Conservation (phyloP, 2,797 vertebrate genomes). For the Spheniscus humboldti region DNA sequence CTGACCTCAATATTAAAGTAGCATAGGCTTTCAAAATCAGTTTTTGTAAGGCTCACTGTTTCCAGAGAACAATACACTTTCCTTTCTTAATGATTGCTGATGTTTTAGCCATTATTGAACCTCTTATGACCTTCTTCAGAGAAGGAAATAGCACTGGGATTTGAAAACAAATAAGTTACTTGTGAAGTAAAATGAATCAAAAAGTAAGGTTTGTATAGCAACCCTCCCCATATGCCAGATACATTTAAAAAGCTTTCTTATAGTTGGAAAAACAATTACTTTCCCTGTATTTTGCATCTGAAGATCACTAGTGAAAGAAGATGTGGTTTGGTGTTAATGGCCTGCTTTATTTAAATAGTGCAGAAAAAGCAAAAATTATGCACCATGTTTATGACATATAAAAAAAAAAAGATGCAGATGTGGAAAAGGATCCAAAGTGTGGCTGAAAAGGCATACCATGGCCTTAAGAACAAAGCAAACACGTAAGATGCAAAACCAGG, state of each 20-base stretch:
- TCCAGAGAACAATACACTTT: conserved; percentile 34
- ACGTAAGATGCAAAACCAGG: neutral
- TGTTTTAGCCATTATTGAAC: conserved; percentile 50
- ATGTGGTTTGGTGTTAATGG: conserved; percentile 42
- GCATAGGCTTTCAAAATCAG: neutral
- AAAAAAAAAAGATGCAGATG: neutral
- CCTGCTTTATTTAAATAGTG: conserved; percentile 32
- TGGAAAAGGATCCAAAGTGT: conserved; percentile 40
- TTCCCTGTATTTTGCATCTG: conserved; percentile 41
- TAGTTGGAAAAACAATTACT: conserved; percentile 55
- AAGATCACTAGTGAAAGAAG: conserved; percentile 47
- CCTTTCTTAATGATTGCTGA: conserved; percentile 5
- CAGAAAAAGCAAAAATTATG: conserved; percentile 16
- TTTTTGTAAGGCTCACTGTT: conserved; percentile 41
- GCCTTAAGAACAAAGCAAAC: conserved; percentile 28
- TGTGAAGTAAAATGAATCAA: conserved; percentile 36
- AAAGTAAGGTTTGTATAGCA: neutral
- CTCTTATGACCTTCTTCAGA: conserved; percentile 4
- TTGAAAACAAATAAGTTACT: conserved; percentile 27
- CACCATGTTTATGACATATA: neutral
- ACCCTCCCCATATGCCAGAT: neutral
- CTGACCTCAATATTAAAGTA: conserved; percentile 36
- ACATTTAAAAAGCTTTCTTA: conserved; percentile 45
- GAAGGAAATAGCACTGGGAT: conserved; percentile 27
- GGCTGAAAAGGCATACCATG: conserved; percentile 14